A percentile compares a stretch with the other conserved stretches of the same genome.
phyloP scores from a whole-genome alignment of 2,797 vertebrate species.

The Cephalopachus bancanus region DNA sequence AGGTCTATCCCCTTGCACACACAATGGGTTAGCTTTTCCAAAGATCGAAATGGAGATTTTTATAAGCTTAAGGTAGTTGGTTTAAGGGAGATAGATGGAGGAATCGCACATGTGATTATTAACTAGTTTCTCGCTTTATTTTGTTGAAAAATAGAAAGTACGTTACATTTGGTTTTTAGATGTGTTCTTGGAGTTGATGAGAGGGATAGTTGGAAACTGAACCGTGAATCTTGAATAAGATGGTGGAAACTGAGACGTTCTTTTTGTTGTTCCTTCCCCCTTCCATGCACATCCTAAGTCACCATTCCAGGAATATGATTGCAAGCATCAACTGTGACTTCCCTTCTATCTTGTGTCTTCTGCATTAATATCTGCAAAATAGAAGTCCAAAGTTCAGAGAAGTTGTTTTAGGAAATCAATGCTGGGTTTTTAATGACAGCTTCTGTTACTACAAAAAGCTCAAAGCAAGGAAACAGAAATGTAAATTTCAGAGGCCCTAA shows the following conservation, averaged over 20 bases:
- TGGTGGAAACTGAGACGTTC: background rate
- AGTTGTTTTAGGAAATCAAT: background rate
- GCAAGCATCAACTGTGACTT: background rate
- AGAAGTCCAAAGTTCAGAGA: background rate
- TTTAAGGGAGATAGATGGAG: constrained; percentile 24
- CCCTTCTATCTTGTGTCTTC: background rate
- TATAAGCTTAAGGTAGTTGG: background rate
- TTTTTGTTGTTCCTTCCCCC: background rate
- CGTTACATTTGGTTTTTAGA: background rate
- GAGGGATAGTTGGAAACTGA: background rate
- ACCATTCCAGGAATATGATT: background rate
- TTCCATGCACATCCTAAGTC: accelerated
- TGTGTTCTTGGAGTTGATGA: background rate
- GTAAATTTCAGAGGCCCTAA: background rate
- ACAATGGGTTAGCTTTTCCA: background rate
- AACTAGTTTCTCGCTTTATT: constrained; percentile 43
- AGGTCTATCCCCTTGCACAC: background rate
- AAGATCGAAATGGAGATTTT: background rate
- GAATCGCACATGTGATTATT: background rate
- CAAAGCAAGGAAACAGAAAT: background rate
- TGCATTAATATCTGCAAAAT: constrained; percentile 18
- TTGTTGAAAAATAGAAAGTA: constrained; percentile 25
- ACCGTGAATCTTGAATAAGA: background rate
- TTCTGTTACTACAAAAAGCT: background rate
- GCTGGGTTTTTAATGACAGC: background rate